Evolutionary conservation across 2,113 vertebrate genomes (phyloP).

Genomic region (Chaenocephalus aceratus): DNA sequence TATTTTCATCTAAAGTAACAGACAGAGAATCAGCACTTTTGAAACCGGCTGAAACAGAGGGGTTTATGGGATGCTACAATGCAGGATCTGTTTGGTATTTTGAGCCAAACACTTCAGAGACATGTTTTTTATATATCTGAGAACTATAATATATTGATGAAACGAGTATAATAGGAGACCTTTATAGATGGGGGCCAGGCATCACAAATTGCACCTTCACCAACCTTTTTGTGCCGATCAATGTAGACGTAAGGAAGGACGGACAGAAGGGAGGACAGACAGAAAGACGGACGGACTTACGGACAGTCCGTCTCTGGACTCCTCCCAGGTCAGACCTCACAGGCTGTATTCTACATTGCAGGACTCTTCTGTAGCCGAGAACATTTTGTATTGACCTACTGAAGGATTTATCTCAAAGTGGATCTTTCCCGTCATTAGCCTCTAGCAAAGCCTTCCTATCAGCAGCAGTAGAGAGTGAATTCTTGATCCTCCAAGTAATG

Average conservation of each 20-base stretch:
- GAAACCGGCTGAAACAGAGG: too few species aligned
- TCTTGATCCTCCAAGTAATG: conserved; percentile 73
- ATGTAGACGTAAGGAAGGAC: background rate
- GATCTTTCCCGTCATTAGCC: conserved; percentile 73
- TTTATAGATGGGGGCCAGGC: too few species aligned
- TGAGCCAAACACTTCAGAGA: too few species aligned
- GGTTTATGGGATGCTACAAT: too few species aligned
- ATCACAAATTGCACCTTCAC: too few species aligned
- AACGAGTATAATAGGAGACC: too few species aligned
- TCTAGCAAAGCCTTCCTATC: conserved; percentile 54
- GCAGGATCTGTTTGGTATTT: too few species aligned
- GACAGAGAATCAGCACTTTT: too few species aligned
- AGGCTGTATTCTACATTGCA: conserved; percentile 57
- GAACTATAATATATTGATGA: too few species aligned
- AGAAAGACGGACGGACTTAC: background rate
- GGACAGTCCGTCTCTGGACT: background rate
- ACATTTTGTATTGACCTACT: conserved; percentile 69
- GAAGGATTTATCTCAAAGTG: conserved; percentile 76
- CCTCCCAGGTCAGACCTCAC: conserved; percentile 38
- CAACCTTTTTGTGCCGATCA: too few species aligned
- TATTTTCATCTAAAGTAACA: too few species aligned
- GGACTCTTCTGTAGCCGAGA: conserved; percentile 46
- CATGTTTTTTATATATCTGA: too few species aligned
- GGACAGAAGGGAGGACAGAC: background rate
- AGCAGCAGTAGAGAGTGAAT: conserved; percentile 63